Evolutionary conservation across 2,888 invertebrate genomes (phyloP), one percentile per base, ranked within the genome.

Genomic region (Drosophila suboccidentalis): DNA sequence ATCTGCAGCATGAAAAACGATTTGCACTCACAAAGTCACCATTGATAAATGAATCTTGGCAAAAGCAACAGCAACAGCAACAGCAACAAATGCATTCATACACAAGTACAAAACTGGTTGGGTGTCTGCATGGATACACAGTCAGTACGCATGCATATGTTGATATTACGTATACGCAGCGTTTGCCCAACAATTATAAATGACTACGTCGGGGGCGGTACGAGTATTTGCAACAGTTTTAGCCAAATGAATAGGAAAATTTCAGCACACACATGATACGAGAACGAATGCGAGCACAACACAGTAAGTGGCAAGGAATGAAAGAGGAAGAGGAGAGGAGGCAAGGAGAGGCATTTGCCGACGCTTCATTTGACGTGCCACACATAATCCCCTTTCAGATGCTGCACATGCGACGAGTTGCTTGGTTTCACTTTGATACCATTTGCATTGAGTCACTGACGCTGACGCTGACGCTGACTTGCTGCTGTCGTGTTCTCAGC

Each of bases 221-320:
- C 43, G 19, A 15, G 46, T 46, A 46, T 36, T 46, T 57, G 57
- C 36, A 55, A 55, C 73, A 72, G 71, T 75, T 75, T 78, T 71
- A 75, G 75, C 72, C 71, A 81, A 87, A 81, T 86, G 87, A 87
- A 86, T 80, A 75, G 86, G 66, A 71, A 81, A 76, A 81, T 75
- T 71, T 68, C 51, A 68, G 63, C 50, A 61, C 50, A 58, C 50
- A 60, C 66, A 59, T 54, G 61, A 63, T 44, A 36, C 44, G 44
- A 55, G 17, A 19, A n/a, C 32, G 17, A 55, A 60, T 32, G 41
- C 34, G 43, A 55, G 29, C 34, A 15, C 34, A 36, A 36, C 57
- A 44, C 50, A 50, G 62, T 62, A 74, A 74, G 68, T 74, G 73
- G 57, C 68, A 53, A 43, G 13, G 29, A 11, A 29, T 1, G 1